Evolutionary conservation across 92 coral and sea anemone genomes (phyloP).

Genomic region (Porites cylindrica): DNA sequence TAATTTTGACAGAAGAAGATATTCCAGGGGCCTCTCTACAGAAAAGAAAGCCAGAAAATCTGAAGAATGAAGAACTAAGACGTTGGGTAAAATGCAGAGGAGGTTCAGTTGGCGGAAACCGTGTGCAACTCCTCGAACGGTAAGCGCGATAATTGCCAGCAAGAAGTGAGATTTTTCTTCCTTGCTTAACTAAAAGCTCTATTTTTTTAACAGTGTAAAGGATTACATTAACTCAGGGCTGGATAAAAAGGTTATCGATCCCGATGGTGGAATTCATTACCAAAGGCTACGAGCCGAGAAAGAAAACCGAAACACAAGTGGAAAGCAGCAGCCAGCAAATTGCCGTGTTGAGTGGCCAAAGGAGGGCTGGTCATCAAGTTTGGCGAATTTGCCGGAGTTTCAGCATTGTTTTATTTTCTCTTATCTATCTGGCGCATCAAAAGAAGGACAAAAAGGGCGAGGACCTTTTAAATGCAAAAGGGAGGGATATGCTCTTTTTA

Average conservation of each 20-base stretch:
- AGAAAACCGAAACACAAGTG: neutral
- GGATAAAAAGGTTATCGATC: constrained; percentile 52
- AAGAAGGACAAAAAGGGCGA: constrained; percentile 15
- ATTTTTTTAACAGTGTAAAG: constrained; percentile 30
- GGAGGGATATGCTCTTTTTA: constrained; percentile 14
- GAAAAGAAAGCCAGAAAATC: constrained; percentile 19
- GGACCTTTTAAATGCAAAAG: constrained; percentile 19
- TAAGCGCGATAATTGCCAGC: neutral
- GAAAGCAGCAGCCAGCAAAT: neutral
- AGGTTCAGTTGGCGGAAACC: constrained; percentile 21
- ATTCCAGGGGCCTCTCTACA: constrained; percentile 57
- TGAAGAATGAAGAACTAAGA: constrained; percentile 27
- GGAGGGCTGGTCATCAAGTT: constrained; percentile 55
- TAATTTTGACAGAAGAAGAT: constrained; percentile 50
- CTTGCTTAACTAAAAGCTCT: neutral
- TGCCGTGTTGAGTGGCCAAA: constrained; percentile 57
- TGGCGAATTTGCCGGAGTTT: constrained; percentile 49
- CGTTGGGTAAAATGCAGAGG: constrained; percentile 57
- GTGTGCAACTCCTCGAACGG: constrained; percentile 30
- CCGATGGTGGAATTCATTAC: constrained; percentile 52
- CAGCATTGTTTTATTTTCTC: constrained; percentile 16
- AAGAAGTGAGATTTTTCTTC: neutral
- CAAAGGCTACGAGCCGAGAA: constrained; percentile 2
- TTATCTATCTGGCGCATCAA: constrained; percentile 33
- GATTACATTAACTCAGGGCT: constrained; percentile 31